phyloP scores from a whole-genome alignment of 2,888 invertebrate species.

The Pelosia muscerda region DNA sequence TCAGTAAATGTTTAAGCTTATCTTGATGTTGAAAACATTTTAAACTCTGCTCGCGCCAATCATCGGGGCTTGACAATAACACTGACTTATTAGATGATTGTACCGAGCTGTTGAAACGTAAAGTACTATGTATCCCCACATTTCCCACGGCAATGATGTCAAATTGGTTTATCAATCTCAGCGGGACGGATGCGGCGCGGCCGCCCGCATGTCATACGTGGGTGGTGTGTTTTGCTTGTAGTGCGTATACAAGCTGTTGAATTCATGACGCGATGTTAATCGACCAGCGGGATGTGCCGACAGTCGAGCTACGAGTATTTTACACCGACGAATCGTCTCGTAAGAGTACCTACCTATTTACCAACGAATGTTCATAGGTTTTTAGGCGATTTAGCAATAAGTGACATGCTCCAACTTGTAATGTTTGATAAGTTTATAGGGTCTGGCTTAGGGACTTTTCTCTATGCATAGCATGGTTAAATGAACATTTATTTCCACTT shows the following conservation, averaged over 20 bases:
- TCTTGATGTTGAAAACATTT: background rate
- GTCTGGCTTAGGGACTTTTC: too few species aligned
- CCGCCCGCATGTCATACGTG: constrained; percentile 63
- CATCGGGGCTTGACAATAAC: constrained; percentile 29
- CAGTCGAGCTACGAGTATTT: constrained; percentile 59
- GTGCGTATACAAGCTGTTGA: constrained; percentile 66
- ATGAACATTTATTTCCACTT: background rate
- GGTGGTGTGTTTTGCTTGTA: constrained; percentile 71
- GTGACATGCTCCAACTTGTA: background rate
- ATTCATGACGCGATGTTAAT: constrained; percentile 66
- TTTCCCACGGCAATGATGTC: constrained; percentile 83
- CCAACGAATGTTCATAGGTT: too few species aligned
- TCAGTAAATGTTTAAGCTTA: background rate
- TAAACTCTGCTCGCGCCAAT: constrained; percentile 23
- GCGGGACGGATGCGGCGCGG: constrained; percentile 76
- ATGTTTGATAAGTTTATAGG: background rate
- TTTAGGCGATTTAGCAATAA: background rate
- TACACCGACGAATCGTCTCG: constrained; percentile 35
- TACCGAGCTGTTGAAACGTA: constrained; percentile 36
- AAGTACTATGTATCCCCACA: constrained; percentile 56
- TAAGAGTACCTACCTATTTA: background rate
- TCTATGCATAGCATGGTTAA: background rate
- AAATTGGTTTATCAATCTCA: constrained; percentile 83
- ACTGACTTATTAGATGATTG: constrained; percentile 33
- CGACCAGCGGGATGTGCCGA: constrained; percentile 63